Percentiles rank a stretch among this genome's conserved stretches.
Conservation (phyloP, 2,113 vertebrate genomes). For the Oenanthe melanoleuca region DNA sequence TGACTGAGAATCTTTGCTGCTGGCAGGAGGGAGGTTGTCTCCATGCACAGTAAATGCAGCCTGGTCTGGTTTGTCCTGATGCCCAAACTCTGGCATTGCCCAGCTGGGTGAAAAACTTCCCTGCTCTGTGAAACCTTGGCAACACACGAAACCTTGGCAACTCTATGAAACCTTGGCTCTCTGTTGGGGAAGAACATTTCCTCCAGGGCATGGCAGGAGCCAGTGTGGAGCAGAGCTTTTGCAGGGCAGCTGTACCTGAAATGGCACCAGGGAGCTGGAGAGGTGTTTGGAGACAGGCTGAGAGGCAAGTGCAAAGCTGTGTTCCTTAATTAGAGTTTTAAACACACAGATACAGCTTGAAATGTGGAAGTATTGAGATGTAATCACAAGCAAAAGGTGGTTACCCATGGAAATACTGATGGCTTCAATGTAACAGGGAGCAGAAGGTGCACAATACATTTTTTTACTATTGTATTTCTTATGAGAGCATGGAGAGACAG, state of each 20-base stretch:
- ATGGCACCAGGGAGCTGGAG: background rate
- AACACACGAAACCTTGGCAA: rapidly evolving
- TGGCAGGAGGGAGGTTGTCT: background rate
- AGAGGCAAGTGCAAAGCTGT: background rate
- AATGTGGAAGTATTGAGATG: background rate
- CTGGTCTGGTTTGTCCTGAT: background rate
- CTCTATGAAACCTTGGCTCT: background rate
- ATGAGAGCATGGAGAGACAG: background rate
- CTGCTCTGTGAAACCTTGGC: background rate
- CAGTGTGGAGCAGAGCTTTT: background rate
- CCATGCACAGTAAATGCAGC: background rate
- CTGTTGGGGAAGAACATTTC: background rate
- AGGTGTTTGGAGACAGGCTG: background rate
- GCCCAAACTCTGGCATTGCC: background rate
- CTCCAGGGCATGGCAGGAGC: background rate
- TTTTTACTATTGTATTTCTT: background rate
- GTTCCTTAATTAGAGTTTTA: background rate
- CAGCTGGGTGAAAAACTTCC: background rate
- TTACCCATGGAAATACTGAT: background rate
- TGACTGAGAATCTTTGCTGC: background rate
- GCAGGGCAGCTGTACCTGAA: background rate
- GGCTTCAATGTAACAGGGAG: background rate
- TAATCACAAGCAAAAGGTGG: background rate
- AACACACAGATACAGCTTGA: background rate
- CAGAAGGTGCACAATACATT: background rate